Base-by-base conservation (phyloP, 2,113 vertebrate genomes). In the Lipophrys pholis region DNA sequence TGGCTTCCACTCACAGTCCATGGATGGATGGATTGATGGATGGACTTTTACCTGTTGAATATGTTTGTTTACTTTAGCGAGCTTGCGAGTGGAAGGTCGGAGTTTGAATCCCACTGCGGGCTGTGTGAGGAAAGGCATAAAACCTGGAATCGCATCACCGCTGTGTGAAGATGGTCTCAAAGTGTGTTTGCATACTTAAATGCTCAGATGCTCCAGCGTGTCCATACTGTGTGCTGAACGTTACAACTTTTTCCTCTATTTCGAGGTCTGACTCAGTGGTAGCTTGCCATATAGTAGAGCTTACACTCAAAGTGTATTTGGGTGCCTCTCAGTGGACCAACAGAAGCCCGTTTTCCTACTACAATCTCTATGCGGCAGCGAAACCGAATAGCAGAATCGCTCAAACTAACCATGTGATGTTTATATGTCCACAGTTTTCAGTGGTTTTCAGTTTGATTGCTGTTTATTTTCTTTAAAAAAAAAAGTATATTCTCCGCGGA, bases 391-490 rank as follows among this genome's bases (percentile, higher is more conserved):
- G 17, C 8, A 5, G 5, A 45, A 4, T 9, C 41, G 10, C 21
- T 17, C 40, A 56, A 75, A 36, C 15, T 36, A 48, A 11, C 9
- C 17, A 35, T 70, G 16, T 14, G 14, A n/a, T 58, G 49, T 35
- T 61, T 51, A 62, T 54, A n/a, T 43, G 6, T 10, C 16, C 43
- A 43, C 52, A 58, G 42, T 58, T 69, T 78, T 41, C 15, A 61
- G 38, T 60, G 41, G 14, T 10, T 58, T 7, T 5, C 9, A 2
- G 7, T 52, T 50, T 69, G 16, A 51, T 48, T 40, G 6, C 30
- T 43, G 35, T 65, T 61, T 41, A 75, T 60, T 72, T 69, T 57
- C 49, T 53, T 30, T 2, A 30, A 30, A 30, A 30, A 30, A 16
- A 71, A 68, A 59, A 56, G 58, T 12, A 51, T 39, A 38, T 67